Evolutionary conservation across 2,888 invertebrate genomes (phyloP), one percentile per base, ranked within the genome.

Genomic region (Hybos culiciformis): DNA sequence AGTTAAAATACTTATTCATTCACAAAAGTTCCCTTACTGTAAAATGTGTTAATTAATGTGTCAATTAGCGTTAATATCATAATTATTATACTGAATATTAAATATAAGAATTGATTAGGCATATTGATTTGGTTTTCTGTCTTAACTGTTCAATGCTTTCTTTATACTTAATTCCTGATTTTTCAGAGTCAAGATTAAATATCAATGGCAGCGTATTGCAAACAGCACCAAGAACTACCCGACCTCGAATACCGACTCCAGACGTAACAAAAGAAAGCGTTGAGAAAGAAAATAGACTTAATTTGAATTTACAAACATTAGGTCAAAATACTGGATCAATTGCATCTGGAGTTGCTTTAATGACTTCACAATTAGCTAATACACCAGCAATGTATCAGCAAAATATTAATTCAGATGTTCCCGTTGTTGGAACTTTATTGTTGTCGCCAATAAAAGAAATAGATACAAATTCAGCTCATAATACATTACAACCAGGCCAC

Each of bases 161-260:
- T 43, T 29, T 23, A 26, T 32, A n/a, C 32, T 47, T 42, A 23
- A 31, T 39, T 20, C 41, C 26, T 38, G 33, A 33, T 12, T 26
- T 56, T 55, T 36, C 59, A 80, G 80, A 76, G 53, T 75, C 77
- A 54, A 80, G 80, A 36, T 26, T 54, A 14, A 55, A 46, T 62
- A 70, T 83, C 53, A 83, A 82, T 60, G 80, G 80, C 5, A 69
- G 77, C 1, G 75, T 54, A 49, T 4, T 20, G 14, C 19, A 36
- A n/a, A n/a, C 29, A 14, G 52, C 55, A 4, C 58, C 58, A 48
- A 53, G 61, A 39, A 82, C 82, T 58, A 81, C 82, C 57, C 74
- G 88, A 43, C 88, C 88, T n/a, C 74, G 88, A 41, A 87, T 90
- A 52, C 88, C 88, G 31, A 88, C 88, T 7, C 88, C 88, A 0